A percentile compares a stretch with the other conserved stretches of the same genome.
These are phyloP conservation scores for Anguilla anguilla DNA, from an alignment of 2,797 vertebrate species.

Conservation along the genomic window DNA sequence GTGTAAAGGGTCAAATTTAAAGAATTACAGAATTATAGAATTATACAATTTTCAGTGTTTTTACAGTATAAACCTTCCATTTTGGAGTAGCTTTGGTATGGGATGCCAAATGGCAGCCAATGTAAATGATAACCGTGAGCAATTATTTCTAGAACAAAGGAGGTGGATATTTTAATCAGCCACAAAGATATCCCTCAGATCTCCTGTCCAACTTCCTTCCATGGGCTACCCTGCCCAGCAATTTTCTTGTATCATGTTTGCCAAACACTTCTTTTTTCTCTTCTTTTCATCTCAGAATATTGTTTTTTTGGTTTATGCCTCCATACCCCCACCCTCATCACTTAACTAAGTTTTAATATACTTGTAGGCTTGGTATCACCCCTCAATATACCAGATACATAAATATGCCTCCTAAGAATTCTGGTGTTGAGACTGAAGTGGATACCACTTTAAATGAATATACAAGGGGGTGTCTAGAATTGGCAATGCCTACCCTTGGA, in stretches of 20 bases:
- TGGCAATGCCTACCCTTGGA: slow-evolving; percentile 62
- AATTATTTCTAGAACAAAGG: not conserved
- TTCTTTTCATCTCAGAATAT: not conserved
- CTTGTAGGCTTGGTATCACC: not conserved
- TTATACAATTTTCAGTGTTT: not conserved
- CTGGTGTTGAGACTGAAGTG: slow-evolving; percentile 50
- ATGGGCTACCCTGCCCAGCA: not conserved
- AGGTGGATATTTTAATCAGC: not conserved
- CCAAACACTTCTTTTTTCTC: not conserved
- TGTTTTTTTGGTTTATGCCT: not conserved
- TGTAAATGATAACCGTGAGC: not conserved
- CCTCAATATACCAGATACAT: not conserved
- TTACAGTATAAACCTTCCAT: not conserved
- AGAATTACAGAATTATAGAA: too few relatives aligned
- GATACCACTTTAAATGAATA: slow-evolving; percentile 60
- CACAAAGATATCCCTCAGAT: not conserved
- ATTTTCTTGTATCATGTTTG: not conserved
- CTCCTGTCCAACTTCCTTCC: not conserved
- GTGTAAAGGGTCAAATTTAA: too few relatives aligned
- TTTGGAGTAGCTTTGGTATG: not conserved
- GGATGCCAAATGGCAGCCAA: not conserved
- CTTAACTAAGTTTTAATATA: not conserved
- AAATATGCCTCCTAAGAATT: slow-evolving; percentile 26
- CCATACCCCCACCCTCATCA: not conserved
- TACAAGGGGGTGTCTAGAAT: slow-evolving; percentile 52